phyloP scores from a whole-genome alignment of 1,140 invertebrate genomes.

The Rhyacophila brunnea region DNA sequence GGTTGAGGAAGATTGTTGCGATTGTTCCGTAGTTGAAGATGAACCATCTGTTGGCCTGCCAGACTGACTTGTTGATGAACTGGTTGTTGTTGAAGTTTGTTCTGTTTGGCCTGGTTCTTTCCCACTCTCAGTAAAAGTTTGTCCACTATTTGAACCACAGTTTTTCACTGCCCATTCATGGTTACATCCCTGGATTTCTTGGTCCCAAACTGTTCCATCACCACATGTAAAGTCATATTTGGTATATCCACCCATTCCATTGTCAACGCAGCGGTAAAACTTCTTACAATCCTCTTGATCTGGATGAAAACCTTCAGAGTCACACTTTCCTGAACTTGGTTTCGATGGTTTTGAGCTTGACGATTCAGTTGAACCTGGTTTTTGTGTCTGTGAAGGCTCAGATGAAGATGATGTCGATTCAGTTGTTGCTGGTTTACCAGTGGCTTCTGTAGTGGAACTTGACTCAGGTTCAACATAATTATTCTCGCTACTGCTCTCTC shows the following conservation, averaged over 20 bases:
- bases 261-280: conserved; percentile 64
- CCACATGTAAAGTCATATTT: conserved; percentile 61
- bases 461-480: conserved; percentile 14
- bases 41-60: neutral
- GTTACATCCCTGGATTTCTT: conserved; percentile 38
- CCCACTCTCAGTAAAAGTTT: conserved; percentile 26
- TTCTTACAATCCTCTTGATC: conserved; percentile 41
- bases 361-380: conserved; percentile 14
- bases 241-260: conserved; percentile 53
- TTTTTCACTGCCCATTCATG: conserved; percentile 36
- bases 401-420: conserved; percentile 1
- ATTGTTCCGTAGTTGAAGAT: conserved; percentile 6
- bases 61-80: neutral
- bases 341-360: conserved; percentile 23
- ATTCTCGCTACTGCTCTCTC: conserved; percentile 24
- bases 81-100: conserved; percentile 6
- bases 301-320: conserved; percentile 53
- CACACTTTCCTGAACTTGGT: conserved; percentile 39
- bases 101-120: conserved; percentile 10
- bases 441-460: conserved; percentile 32
- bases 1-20: conserved; percentile 26
- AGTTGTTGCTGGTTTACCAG: neutral
- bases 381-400: conserved; percentile 26
- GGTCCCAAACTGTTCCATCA: conserved; percentile 54
- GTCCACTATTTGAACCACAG: conserved; percentile 30